Evolutionary conservation across 2,113 vertebrate genomes (phyloP), one percentile per base, ranked within the genome.

Genomic region (Pogona vitticeps): DNA sequence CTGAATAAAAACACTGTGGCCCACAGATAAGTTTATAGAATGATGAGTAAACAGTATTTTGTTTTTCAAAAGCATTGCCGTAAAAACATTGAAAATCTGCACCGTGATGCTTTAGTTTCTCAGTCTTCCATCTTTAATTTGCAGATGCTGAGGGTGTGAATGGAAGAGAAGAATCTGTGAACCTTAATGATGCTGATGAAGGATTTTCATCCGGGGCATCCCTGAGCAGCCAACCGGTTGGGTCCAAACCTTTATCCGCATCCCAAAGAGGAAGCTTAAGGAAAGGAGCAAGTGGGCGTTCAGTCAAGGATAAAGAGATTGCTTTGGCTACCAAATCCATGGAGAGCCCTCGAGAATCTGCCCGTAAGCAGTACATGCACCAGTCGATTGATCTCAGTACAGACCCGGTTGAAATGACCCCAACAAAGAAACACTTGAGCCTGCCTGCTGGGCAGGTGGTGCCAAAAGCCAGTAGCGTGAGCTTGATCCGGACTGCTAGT

Each of bases 131-230:
- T 92, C 87, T 91, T 85, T 71, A 1, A 18, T 0, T 90, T 91
- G 92, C 95, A 99, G 98, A 98, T 86, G 90, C 95, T 72, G 98
- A 99, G 21, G 97, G 97, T 80, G 90, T 98, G 94, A 98, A 98
- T 72, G 97, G 96, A 81, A 98, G 97, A 83, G 98, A 99, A 33
- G 98, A 99, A 38, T 98, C 97, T 81, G 93, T 98, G 95, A 98
- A 98, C 92, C 87, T 98, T 76, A 99, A 99, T 80, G 98, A 99
- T 95, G 98, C 98, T 23, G 98, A 99, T 38, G 98, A 99, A 95
- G 98, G 98, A 46, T 99, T 99, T 96, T 99, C 98, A 84, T 99
- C 98, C 0, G 98, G 98, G 87, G 98, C 98, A 17, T 99, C 98
- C 17, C 98, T 98, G 96, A 99, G 98, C 97, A 99, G 98, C 95